These are phyloP conservation scores for Spheniscus mendiculus DNA, from an alignment of 2,113 vertebrate species.

Conservation along the genomic window DNA sequence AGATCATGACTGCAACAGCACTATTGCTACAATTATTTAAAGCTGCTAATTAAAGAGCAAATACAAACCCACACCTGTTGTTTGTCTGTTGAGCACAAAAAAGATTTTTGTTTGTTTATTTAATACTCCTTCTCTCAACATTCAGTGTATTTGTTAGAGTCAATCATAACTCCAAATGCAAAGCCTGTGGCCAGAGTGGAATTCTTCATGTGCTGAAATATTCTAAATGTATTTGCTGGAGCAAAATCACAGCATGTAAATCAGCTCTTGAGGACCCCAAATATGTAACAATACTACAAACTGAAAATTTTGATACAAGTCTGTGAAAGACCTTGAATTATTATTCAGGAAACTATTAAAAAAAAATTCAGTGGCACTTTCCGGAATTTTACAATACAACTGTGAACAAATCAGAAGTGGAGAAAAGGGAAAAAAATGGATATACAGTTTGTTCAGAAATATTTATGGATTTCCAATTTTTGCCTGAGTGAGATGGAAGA, in stretches of 20 bases:
- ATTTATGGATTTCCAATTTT: neutral
- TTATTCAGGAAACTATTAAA: neutral
- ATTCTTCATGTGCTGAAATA: neutral
- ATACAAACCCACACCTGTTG: neutral
- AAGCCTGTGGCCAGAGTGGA: neutral
- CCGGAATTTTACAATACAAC: neutral
- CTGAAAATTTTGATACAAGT: neutral
- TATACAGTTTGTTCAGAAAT: neutral
- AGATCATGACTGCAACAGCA: neutral
- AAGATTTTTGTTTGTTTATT: neutral
- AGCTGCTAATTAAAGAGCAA: neutral
- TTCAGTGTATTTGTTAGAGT: neutral
- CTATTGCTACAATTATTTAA: neutral
- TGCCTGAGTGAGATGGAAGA: neutral
- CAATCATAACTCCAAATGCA: neutral
- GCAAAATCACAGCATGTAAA: neutral
- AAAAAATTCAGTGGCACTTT: rapidly evolving
- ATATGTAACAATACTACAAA: neutral
- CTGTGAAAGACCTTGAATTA: neutral
- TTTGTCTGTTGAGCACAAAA: neutral
- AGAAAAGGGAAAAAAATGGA: rapidly evolving
- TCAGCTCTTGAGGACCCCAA: neutral
- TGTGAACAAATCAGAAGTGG: neutral
- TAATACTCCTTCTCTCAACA: neutral
- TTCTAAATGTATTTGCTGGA: neutral